These are phyloP conservation scores for Malacosoma neustria DNA, from an alignment of 2,888 invertebrate genomes.

Conservation along the genomic window DNA sequence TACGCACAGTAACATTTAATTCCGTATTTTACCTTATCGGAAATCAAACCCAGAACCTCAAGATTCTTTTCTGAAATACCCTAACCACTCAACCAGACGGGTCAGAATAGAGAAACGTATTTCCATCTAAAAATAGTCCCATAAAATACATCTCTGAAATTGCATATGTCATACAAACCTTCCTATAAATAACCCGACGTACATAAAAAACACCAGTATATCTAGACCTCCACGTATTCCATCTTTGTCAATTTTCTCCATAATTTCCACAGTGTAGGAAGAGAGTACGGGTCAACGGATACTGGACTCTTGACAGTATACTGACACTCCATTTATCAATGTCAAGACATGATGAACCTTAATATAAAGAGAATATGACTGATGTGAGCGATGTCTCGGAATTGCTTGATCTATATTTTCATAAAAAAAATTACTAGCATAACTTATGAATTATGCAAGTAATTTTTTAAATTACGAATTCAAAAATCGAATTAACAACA, in stretches of 20 bases:
- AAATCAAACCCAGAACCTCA: too few species aligned
- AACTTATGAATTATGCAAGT: too few species aligned
- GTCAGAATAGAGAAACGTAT: too few species aligned
- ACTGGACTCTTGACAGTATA: neutral
- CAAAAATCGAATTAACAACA: too few species aligned
- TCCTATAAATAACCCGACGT: neutral
- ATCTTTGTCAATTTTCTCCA: neutral
- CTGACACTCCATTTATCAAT: slow-evolving; percentile 1
- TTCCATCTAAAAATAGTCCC: too few species aligned
- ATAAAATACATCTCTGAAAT: neutral
- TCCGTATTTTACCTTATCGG: too few species aligned
- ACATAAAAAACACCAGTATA: neutral
- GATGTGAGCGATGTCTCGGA: neutral
- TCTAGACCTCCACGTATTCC: neutral
- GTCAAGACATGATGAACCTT: neutral
- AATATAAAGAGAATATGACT: neutral
- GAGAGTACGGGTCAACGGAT: neutral
- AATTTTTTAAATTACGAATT: too few species aligned
- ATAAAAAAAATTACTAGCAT: too few species aligned
- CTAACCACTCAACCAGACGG: too few species aligned
- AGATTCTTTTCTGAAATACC: too few species aligned
- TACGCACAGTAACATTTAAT: too few species aligned
- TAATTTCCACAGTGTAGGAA: neutral
- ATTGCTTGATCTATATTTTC: too few species aligned
- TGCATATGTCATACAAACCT: neutral